phyloP scores from a whole-genome alignment of 2,113 vertebrate species.

The Bubo blakistoni region DNA sequence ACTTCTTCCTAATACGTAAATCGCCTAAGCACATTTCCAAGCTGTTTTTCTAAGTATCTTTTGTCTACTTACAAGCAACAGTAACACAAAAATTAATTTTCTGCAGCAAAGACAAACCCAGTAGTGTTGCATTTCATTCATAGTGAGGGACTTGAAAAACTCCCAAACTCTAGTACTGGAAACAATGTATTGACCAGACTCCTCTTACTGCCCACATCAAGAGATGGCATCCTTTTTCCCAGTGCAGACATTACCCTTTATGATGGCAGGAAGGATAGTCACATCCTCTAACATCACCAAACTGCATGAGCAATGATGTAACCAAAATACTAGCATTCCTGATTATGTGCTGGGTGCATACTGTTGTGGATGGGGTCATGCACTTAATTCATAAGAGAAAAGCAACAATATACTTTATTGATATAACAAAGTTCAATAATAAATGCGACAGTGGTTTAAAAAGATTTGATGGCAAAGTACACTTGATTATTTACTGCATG shows the following conservation, averaged over 20 bases:
- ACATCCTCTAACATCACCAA: neutral
- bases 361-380: too few species aligned
- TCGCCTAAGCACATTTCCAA: neutral
- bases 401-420: too few species aligned
- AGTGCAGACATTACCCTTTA: neutral
- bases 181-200: neutral
- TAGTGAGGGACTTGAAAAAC: neutral
- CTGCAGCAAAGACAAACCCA: neutral
- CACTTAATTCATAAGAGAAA: too few species aligned
- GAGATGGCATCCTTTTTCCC: neutral
- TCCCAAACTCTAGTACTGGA: neutral
- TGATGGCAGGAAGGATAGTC: neutral
- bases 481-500: too few species aligned
- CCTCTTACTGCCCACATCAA: neutral
- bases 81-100: neutral
- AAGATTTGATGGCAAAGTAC: too few species aligned
- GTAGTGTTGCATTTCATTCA: neutral
- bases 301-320: neutral
- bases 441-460: too few species aligned
- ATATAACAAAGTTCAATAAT: too few species aligned
- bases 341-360: neutral
- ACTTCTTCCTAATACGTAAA: rapidly evolving
- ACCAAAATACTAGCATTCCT: neutral
- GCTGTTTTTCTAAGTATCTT: neutral
- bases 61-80: neutral